Conservation (phyloP, 2,888 invertebrate genomes). For the Polietes domitor region DNA sequence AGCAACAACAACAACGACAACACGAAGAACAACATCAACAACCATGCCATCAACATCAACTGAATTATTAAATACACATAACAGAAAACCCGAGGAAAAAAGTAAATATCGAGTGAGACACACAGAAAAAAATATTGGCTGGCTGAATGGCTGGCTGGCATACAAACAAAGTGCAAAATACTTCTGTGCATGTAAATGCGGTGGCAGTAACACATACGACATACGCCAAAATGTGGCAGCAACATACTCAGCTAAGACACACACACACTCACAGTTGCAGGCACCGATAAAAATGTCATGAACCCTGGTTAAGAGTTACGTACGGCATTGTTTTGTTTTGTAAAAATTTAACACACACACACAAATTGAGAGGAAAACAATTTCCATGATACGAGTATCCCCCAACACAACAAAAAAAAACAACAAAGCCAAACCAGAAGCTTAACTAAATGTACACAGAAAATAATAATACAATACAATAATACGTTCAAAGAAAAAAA, state of each 20-base stretch:
- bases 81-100: slow-evolving; percentile 30
- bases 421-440: not conserved
- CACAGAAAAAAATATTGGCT: not conserved
- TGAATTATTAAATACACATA: slow-evolving; percentile 58
- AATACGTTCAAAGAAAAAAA: too few relatives aligned
- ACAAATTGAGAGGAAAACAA: too few relatives aligned
- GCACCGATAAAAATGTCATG: slow-evolving; percentile 61
- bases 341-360: too few relatives aligned
- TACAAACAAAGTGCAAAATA: slow-evolving; percentile 40
- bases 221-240: slow-evolving; percentile 35
- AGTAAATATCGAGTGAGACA: slow-evolving; percentile 12
- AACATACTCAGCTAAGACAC: not conserved
- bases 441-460: not conserved
- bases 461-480: slow-evolving; percentile 3
- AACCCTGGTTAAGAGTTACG: slow-evolving; percentile 50
- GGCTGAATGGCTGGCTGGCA: slow-evolving; percentile 2
- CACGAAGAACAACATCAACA: not conserved
- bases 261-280: slow-evolving; percentile 1
- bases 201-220: slow-evolving; percentile 25
- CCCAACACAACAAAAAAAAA: too few relatives aligned
- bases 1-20: too few relatives aligned
- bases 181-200: slow-evolving; percentile 35
- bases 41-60: slow-evolving; percentile 11
- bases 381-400: too few relatives aligned
- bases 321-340: not conserved